Conservation (phyloP, 92 coral and sea anemone genomes). For the Diadumene lineata region DNA sequence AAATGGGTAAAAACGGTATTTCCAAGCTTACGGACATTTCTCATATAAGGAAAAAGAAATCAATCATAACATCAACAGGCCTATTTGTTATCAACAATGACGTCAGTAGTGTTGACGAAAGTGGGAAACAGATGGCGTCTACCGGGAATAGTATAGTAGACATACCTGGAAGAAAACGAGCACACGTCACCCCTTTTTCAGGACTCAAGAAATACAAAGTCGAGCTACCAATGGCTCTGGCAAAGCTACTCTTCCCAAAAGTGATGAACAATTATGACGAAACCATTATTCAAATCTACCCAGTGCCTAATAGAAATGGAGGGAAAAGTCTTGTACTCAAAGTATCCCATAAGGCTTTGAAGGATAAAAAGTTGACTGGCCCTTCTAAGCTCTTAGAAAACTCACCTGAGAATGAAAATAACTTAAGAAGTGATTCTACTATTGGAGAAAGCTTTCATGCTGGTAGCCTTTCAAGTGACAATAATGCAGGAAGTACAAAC, state of each 20-base stretch:
- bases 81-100: slow-evolving; percentile 12
- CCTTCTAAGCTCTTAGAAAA: not conserved
- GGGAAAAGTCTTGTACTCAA: slow-evolving; percentile 43
- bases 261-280: slow-evolving; percentile 55
- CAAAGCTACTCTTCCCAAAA: slow-evolving; percentile 62
- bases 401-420: not conserved
- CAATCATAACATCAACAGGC: slow-evolving; percentile 1
- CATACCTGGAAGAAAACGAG: not conserved
- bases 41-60: not conserved
- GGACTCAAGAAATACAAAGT: slow-evolving; percentile 24
- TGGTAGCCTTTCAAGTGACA: no score
- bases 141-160: no score
- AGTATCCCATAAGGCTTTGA: slow-evolving; percentile 51
- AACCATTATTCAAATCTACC: slow-evolving; percentile 62
- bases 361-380: not conserved
- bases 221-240: slow-evolving; percentile 59
- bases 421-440: not conserved
- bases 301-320: slow-evolving; percentile 15
- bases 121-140: not conserved
- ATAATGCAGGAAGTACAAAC: no score
- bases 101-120: not conserved
- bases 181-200: not conserved
- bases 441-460: no score
- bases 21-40: not conserved
- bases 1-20: not conserved